These are phyloP conservation scores for Xiphophorus hellerii DNA, from an alignment of 2,113 vertebrate genomes.

Conservation along the genomic window DNA sequence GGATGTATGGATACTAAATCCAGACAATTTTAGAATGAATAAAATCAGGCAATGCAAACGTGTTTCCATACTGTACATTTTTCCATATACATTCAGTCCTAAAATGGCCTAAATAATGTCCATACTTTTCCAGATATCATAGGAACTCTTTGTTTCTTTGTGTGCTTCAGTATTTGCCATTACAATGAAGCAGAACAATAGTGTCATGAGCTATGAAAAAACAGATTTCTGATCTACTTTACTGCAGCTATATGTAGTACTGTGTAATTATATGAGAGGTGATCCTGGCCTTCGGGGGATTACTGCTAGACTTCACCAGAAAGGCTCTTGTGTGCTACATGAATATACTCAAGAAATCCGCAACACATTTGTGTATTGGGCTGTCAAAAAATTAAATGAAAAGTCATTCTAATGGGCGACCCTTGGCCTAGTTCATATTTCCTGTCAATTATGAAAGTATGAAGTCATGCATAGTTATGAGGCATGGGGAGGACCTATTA, in stretches of 20 bases:
- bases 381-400: slow-evolving; percentile 99
- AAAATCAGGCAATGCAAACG: too few relatives aligned
- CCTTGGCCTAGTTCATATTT: slow-evolving; percentile 98
- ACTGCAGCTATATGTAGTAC: slow-evolving; percentile 44
- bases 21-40: too few relatives aligned
- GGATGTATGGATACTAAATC: not conserved
- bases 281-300: slow-evolving; percentile 69
- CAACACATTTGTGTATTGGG: slow-evolving; percentile 85
- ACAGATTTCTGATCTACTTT: slow-evolving; percentile 45
- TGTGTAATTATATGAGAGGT: slow-evolving; percentile 76
- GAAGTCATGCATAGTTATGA: slow-evolving; percentile 99
- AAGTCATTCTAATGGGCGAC: slow-evolving; percentile 99
- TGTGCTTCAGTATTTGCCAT: slow-evolving; percentile 25
- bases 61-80: not conserved
- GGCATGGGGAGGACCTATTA: slow-evolving; percentile 91
- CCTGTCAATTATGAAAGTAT: slow-evolving; percentile 99
- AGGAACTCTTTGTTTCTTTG: slow-evolving; percentile 12
- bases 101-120: not conserved
- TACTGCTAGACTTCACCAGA: slow-evolving; percentile 64
- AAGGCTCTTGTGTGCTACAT: slow-evolving; percentile 80
- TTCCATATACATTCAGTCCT: not conserved
- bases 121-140: not conserved
- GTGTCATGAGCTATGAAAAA: slow-evolving; percentile 10
- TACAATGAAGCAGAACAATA: slow-evolving; percentile 10
- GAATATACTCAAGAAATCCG: slow-evolving; percentile 86